Percentiles rank a stretch among this genome's conserved stretches.
Conservation (phyloP, 2,888 invertebrate genomes). For the Noctua fimbriata region DNA sequence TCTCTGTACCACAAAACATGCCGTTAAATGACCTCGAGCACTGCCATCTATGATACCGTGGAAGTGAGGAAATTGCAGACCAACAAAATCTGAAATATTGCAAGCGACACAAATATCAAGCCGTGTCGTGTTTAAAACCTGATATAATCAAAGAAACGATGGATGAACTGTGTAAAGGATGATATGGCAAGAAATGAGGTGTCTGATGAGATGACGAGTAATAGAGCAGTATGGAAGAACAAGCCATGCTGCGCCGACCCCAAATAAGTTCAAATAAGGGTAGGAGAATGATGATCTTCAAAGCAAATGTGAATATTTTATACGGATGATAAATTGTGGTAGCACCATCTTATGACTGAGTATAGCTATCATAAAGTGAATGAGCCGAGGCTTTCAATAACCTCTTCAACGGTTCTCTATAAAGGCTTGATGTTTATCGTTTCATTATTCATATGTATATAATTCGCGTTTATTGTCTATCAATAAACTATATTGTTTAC, state of each 20-base stretch:
- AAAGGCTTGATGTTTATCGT: background rate
- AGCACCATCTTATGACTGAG: background rate
- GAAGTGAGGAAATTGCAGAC: background rate
- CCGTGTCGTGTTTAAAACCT: background rate
- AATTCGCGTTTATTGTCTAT: constrained; percentile 21
- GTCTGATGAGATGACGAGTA: background rate
- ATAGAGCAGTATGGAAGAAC: background rate
- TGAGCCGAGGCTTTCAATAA: background rate
- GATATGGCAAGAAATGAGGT: background rate
- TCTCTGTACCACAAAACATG: background rate
- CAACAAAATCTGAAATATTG: background rate
- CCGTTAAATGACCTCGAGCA: background rate
- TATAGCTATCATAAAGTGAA: constrained; percentile 9
- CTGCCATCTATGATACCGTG: background rate
- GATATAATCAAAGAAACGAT: background rate
- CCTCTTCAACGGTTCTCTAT: background rate
- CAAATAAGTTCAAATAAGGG: background rate
- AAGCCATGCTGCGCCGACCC: background rate
- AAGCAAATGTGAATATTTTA: background rate
- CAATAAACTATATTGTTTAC: background rate
- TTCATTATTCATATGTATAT: background rate
- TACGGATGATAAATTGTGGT: background rate
- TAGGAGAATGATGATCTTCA: background rate
- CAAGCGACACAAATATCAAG: background rate
- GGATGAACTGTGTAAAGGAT: background rate